Evolutionary conservation across 1,140 invertebrate genomes (phyloP).

Genomic region (Eriosoma lanigerum): DNA sequence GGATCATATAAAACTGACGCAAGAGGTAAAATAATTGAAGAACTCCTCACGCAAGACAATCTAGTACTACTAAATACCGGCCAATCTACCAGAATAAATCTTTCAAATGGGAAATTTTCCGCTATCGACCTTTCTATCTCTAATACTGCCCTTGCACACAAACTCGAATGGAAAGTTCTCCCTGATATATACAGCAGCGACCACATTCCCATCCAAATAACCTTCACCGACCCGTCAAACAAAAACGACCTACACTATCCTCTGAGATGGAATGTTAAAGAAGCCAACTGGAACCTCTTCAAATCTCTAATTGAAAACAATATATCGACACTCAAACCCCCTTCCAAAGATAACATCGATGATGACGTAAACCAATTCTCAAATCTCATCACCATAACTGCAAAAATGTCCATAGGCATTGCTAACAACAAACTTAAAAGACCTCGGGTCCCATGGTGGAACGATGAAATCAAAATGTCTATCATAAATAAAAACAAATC

Average conservation of each 20-base stretch:
- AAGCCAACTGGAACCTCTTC: conserved; percentile 23
- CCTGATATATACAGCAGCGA: neutral
- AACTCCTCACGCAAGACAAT: neutral
- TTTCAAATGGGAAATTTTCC: neutral
- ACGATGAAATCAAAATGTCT: conserved; percentile 7
- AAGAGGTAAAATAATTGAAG: conserved; percentile 16
- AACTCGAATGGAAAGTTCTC: neutral
- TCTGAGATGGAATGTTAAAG: neutral
- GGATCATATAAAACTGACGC: neutral
- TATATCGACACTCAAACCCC: neutral
- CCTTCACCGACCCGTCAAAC: neutral
- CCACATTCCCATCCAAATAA: neutral
- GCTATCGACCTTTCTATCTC: neutral
- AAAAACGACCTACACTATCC: conserved; percentile 12
- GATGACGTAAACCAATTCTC: conserved; percentile 3
- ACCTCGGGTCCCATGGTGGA: conserved; percentile 4
- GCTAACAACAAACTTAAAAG: neutral
- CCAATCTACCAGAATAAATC: neutral
- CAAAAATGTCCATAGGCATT: conserved; percentile 20
- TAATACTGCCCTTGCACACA: neutral
- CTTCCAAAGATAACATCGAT: neutral
- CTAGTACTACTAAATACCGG: neutral
- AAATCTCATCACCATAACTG: conserved; percentile 10
- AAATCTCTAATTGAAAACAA: neutral
- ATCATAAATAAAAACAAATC: conserved; percentile 36